A percentile compares a stretch with the other conserved stretches of the same genome.
Evolutionary conservation across 1,140 invertebrate genomes (phyloP).

Genomic region (Drosophila sproati): DNA sequence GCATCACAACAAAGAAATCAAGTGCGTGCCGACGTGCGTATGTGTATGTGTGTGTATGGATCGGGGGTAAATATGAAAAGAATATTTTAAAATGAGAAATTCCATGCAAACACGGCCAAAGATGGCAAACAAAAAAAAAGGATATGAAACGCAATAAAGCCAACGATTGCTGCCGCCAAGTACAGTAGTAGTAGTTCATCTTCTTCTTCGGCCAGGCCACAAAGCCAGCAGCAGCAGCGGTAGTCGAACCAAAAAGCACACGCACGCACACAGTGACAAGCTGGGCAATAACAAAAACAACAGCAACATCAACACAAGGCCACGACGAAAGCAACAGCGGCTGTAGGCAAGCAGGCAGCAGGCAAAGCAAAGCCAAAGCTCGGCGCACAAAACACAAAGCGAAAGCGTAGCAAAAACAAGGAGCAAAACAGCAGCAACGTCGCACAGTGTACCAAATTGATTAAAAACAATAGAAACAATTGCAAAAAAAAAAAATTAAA

Average conservation of each 20-base stretch:
- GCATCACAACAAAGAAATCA: slow-evolving; percentile 48
- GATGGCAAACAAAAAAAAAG: slow-evolving; percentile 56
- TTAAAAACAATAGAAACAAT: slow-evolving; percentile 16
- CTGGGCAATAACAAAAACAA: slow-evolving; percentile 36
- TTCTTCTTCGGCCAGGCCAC: slow-evolving; percentile 43
- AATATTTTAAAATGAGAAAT: slow-evolving; percentile 73
- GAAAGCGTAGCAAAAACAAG: slow-evolving; percentile 79
- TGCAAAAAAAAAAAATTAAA: not conserved
- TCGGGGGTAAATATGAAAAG: slow-evolving; percentile 45
- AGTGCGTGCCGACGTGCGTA: slow-evolving; percentile 52
- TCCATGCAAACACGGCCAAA: slow-evolving; percentile 57
- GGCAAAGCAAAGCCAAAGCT: slow-evolving; percentile 46
- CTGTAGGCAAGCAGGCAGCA: slow-evolving; percentile 35
- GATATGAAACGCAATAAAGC: slow-evolving; percentile 63
- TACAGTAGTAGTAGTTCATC: slow-evolving; percentile 57
- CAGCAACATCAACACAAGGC: slow-evolving; percentile 38
- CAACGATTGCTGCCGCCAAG: slow-evolving; percentile 50
- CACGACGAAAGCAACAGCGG: slow-evolving; percentile 61
- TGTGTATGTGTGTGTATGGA: slow-evolving; percentile 14
- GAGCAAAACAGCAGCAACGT: slow-evolving; percentile 64
- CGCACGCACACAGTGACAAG: slow-evolving; percentile 56
- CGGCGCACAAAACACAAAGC: slow-evolving; percentile 51
- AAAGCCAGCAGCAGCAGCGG: slow-evolving; percentile 14
- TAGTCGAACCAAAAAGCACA: slow-evolving; percentile 56
- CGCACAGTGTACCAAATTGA: slow-evolving; percentile 50